phyloP scores from a whole-genome alignment of 2,113 vertebrate species.

The Aix galericulata region DNA sequence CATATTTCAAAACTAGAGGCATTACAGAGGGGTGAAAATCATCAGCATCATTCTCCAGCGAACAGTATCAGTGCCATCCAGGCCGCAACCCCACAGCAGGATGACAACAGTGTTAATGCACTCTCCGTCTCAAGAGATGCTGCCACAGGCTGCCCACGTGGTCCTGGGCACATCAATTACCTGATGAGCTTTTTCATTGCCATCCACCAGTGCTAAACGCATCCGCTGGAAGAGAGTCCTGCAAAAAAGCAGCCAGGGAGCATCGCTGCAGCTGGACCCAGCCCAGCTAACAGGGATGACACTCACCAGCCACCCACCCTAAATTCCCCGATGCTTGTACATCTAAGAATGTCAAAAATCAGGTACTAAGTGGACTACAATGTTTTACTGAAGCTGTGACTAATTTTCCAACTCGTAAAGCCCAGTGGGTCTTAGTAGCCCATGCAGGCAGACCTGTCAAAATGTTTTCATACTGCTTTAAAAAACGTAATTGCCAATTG shows the following conservation, averaged over 20 bases:
- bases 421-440: neutral
- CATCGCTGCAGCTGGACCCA: neutral
- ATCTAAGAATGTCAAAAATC: conserved; percentile 13
- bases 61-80: rapidly evolving
- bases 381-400: neutral
- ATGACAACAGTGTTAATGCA: neutral
- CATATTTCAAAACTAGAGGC: rapidly evolving
- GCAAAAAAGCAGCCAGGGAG: neutral
- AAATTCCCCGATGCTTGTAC: neutral
- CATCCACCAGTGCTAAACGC: neutral
- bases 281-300: neutral
- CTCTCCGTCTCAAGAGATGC: neutral
- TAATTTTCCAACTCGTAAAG: conserved; percentile 27
- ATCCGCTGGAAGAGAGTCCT: neutral
- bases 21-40: neutral
- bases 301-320: neutral
- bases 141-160: rapidly evolving
- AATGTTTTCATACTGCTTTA: conserved; percentile 11
- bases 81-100: neutral
- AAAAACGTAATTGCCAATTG: neutral
- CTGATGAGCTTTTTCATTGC: neutral
- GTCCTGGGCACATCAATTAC: neutral
- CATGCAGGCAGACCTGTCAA: conserved; percentile 34
- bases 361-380: conserved; percentile 28
- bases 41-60: neutral